Conservation (phyloP, 2,113 vertebrate genomes). For the Rousettus leschenaultii region DNA sequence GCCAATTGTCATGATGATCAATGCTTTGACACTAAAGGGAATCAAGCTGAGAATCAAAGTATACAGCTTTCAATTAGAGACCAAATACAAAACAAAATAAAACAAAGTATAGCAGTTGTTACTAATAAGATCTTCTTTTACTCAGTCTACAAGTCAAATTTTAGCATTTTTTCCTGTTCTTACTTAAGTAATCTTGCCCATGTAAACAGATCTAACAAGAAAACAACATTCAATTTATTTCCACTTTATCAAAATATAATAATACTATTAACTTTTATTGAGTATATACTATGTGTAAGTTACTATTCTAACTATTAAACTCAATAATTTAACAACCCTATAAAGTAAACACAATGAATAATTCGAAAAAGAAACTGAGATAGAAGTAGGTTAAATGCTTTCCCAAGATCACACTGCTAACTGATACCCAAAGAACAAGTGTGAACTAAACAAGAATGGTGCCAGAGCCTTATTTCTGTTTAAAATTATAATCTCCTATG, state of each 20-base stretch:
- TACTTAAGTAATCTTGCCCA: not conserved
- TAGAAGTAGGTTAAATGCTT: not conserved
- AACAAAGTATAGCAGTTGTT: not conserved
- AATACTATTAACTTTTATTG: not conserved
- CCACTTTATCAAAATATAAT: not conserved
- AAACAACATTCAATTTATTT: not conserved
- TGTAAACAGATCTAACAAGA: not conserved
- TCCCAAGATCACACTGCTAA: not conserved
- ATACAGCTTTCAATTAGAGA: not conserved
- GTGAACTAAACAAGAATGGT: not conserved
- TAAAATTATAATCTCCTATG: not conserved
- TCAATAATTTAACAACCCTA: not conserved
- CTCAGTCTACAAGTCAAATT: not conserved
- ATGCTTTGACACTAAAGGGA: not conserved
- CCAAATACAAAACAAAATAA: not conserved
- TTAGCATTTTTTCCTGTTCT: not conserved
- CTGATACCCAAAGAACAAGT: not conserved
- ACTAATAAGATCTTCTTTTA: not conserved
- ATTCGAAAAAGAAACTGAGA: not conserved
- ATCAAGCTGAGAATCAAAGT: not conserved
- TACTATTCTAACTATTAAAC: not conserved
- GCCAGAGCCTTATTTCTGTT: not conserved
- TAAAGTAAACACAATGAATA: not conserved
- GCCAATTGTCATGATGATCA: not conserved
- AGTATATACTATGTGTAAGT: not conserved